phyloP scores from a whole-genome alignment of 2,113 vertebrate species.

The Plestiodon gilberti region DNA sequence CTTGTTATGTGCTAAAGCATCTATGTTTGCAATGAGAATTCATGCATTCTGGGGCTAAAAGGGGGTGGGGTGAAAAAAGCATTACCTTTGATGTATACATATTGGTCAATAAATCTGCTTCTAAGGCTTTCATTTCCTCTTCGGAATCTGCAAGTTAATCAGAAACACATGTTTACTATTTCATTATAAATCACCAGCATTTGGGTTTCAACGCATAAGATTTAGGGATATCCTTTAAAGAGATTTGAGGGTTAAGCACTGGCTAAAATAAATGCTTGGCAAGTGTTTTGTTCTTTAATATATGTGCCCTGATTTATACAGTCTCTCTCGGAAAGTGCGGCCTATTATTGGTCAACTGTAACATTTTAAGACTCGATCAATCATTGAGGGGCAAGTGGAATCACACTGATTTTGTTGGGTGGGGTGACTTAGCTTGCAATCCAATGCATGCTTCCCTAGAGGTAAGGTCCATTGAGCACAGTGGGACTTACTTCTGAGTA shows the following conservation, averaged over 20 bases:
- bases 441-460: too few relatives aligned
- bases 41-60: conserved; percentile 47
- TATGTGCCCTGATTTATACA: neutral
- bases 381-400: neutral
- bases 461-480: too few relatives aligned
- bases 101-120: conserved; percentile 89
- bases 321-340: conserved; percentile 19
- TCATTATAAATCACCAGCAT: conserved; percentile 48
- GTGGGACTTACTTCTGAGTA: too few relatives aligned
- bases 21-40: conserved; percentile 58
- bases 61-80: conserved; percentile 44
- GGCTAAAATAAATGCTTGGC: neutral
- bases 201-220: conserved; percentile 36
- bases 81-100: conserved; percentile 91
- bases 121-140: conserved; percentile 86
- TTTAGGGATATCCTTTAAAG: conserved; percentile 32
- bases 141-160: conserved; percentile 84
- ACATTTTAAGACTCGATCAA: conserved; percentile 13
- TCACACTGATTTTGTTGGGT: neutral
- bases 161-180: conserved; percentile 70
- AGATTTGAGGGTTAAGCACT: conserved; percentile 2
- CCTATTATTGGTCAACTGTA: neutral
- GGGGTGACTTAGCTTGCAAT: neutral
- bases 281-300: conserved; percentile 11
- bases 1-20: conserved; percentile 56